Percentiles rank a stretch among this genome's conserved stretches.
phyloP scores from a whole-genome alignment of 2,113 vertebrate genomes.

The Candoia aspera region DNA sequence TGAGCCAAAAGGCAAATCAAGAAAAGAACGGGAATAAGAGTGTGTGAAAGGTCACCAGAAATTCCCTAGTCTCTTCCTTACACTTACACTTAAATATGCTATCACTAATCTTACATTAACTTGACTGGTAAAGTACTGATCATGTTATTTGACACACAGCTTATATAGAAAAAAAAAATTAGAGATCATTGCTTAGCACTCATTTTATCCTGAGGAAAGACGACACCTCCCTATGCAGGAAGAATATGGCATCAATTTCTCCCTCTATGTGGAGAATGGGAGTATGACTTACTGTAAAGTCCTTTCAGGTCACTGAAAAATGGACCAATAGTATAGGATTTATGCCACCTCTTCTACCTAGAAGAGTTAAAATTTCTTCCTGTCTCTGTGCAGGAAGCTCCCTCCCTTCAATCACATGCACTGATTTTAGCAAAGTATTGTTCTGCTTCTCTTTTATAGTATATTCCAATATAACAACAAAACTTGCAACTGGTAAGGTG shows the following conservation, averaged over 20 bases:
- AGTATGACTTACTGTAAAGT: background rate
- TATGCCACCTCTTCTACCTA: background rate
- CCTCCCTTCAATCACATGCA: background rate
- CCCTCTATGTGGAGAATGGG: background rate
- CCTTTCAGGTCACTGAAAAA: background rate
- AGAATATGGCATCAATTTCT: background rate
- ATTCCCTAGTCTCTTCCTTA: background rate
- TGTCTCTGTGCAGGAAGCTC: background rate
- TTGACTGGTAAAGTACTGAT: background rate
- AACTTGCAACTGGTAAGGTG: too few species aligned
- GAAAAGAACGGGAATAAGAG: conserved; percentile 52
- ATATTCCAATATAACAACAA: too few species aligned
- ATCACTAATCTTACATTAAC: background rate
- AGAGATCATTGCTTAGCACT: background rate
- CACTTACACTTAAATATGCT: background rate
- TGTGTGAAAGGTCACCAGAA: background rate
- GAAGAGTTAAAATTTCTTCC: background rate
- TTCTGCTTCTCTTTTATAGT: too few species aligned
- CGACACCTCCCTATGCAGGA: background rate
- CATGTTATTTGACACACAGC: background rate
- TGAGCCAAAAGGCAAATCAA: conserved; percentile 47
- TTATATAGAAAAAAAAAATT: background rate
- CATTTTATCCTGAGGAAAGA: background rate
- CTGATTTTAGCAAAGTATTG: background rate
- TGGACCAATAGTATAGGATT: background rate